Percentiles rank a stretch among this genome's conserved stretches.
Evolutionary conservation across 2,888 invertebrate species (phyloP).

Genomic region (Heliconius sara): DNA sequence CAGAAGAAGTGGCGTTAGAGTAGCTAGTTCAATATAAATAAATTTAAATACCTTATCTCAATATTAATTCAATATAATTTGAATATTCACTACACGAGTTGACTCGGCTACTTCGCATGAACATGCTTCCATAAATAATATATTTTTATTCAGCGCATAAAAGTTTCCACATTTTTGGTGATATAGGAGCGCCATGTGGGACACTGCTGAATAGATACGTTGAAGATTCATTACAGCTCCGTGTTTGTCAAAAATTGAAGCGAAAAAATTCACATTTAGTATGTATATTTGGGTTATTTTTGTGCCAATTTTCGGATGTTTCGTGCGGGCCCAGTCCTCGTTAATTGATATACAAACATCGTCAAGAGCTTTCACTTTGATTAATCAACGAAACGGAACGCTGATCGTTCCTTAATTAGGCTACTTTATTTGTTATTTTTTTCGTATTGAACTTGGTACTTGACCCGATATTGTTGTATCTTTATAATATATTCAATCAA

Average conservation of each 20-base stretch:
- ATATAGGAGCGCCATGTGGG: slow-evolving; percentile 9
- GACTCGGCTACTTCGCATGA: no score
- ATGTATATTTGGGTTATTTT: background rate
- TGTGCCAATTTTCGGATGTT: background rate
- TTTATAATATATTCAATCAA: no score
- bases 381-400: slow-evolving; percentile 3
- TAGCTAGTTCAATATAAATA: no score
- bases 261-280: background rate
- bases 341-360: slow-evolving; percentile 5
- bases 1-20: no score
- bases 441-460: no score
- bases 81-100: no score
- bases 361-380: background rate
- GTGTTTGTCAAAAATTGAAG: slow-evolving; percentile 8
- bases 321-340: background rate
- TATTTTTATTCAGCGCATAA: slow-evolving; percentile 5
- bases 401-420: background rate
- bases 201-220: slow-evolving; percentile 14
- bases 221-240: slow-evolving; percentile 6
- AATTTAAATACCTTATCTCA: no score
- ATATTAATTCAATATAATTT: no score
- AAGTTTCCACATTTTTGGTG: background rate
- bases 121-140: background rate
- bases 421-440: no score
- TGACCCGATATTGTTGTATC: no score